A percentile compares a stretch with the other conserved stretches of the same genome.
Evolutionary conservation across 2,797 vertebrate species (phyloP).

Genomic region (Dendrocincla tyrannina): DNA sequence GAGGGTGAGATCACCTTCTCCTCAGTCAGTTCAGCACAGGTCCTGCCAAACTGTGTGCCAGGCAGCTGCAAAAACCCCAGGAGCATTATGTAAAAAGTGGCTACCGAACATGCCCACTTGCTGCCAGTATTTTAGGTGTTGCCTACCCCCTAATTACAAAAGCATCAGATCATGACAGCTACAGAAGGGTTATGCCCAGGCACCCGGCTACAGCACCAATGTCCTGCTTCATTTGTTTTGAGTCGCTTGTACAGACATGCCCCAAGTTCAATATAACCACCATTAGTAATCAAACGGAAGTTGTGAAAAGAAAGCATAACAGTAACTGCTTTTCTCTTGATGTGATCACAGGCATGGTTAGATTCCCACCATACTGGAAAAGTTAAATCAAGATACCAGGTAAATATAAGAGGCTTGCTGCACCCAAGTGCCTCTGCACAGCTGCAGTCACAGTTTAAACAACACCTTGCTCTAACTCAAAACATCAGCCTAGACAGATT

Average conservation of each 20-base stretch:
- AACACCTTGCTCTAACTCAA: neutral
- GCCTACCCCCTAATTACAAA: neutral
- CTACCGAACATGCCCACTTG: neutral
- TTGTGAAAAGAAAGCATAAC: neutral
- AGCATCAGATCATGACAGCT: neutral
- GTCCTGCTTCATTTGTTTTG: neutral
- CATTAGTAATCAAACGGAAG: neutral
- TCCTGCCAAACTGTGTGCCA: neutral
- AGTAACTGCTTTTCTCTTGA: neutral
- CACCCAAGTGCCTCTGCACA: neutral
- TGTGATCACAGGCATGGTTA: neutral
- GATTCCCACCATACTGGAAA: neutral
- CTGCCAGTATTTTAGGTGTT: neutral
- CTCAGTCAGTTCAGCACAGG: neutral
- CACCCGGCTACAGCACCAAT: neutral
- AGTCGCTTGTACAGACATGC: neutral
- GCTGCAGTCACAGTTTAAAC: neutral
- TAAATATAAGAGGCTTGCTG: neutral
- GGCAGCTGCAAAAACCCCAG: slow-evolving; percentile 7
- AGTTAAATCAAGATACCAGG: neutral
- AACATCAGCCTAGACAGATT: neutral
- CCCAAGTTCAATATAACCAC: neutral
- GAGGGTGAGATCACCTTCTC: slow-evolving; percentile 52
- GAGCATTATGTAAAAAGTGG: neutral
- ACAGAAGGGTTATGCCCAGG: neutral